These are phyloP conservation scores for Noctua comes DNA, from an alignment of 2,888 invertebrate species.

Conservation along the genomic window DNA sequence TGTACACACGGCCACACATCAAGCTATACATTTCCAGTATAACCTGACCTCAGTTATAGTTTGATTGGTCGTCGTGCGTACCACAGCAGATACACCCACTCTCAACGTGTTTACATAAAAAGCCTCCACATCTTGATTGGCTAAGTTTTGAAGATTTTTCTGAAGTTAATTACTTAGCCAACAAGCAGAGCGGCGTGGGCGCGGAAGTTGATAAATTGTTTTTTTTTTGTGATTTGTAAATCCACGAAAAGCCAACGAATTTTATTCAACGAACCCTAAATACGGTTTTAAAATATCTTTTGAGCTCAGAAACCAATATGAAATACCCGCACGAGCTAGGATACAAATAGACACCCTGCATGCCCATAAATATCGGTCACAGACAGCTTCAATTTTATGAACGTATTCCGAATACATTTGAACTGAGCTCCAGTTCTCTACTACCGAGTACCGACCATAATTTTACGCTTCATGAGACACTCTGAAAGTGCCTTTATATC, in stretches of 20 bases:
- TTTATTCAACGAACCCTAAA: neutral
- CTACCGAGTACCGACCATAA: slow-evolving; percentile 33
- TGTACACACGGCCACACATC: neutral
- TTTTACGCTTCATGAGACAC: slow-evolving; percentile 54
- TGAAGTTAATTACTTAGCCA: slow-evolving; percentile 51
- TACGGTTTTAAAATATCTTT: slow-evolving; percentile 2
- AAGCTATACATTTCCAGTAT: too few relatives aligned
- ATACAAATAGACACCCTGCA: slow-evolving; percentile 54
- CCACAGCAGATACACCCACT: slow-evolving; percentile 1
- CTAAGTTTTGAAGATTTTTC: slow-evolving; percentile 28
- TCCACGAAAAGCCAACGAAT: neutral
- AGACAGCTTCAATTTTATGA: slow-evolving; percentile 58
- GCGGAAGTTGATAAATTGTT: slow-evolving; percentile 36
- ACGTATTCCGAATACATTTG: slow-evolving; percentile 59
- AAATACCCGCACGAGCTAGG: slow-evolving; percentile 29
- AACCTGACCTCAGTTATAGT: too few relatives aligned
- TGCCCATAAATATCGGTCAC: slow-evolving; percentile 54
- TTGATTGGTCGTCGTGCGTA: too few relatives aligned
- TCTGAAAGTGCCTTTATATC: slow-evolving; percentile 44
- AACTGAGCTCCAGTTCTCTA: slow-evolving; percentile 40
- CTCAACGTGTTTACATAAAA: slow-evolving; percentile 19
- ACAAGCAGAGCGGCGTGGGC: slow-evolving; percentile 23
- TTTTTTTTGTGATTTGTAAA: slow-evolving; percentile 27
- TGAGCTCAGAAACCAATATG: slow-evolving; percentile 16
- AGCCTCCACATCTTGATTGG: slow-evolving; percentile 16